Evolutionary conservation across 2,113 vertebrate species (phyloP), one percentile per base, ranked within the genome.

Genomic region (Amphiprion ocellaris): DNA sequence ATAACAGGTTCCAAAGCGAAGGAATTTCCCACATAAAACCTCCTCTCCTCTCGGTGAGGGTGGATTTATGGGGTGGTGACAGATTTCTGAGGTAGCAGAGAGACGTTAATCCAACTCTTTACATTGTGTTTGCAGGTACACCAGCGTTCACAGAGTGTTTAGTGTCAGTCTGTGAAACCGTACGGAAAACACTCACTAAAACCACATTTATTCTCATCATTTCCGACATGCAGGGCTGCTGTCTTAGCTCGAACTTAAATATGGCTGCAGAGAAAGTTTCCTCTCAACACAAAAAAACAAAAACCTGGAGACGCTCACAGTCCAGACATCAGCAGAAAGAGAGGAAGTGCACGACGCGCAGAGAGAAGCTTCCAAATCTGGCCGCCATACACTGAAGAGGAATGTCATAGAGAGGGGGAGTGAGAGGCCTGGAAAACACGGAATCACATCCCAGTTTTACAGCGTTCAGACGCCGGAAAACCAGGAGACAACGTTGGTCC

Each of bases 341-440:
- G 82, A 92, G 89, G 89, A 93, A 90, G 90, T 79, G 76, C 84
- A 52, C 68, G 44, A 72, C 59, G 83, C 21, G 69, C 62, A 52
- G 83, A 71, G 52, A 87, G 79, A 74, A 81, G 83, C 84, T 81
- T 90, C 88, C 71, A 87, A 89, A 90, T 84, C 83, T 91, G 90
- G 86, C 77, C 61, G 24, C 77, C 87, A 86, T 86, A 87, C 77
- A 88, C 60, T 82, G 47, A 79, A 17, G 19, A 21, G 86, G 87
- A 92, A 91, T 87, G 84, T 68, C 53, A 73, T 39, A 47, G 79
- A 41, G 83, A 74, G 79, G 65, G 83, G 81, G 87, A 81, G 75
- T 75, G 70, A 69, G 21, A 59, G 81, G 72, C 17, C 86, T 87
- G 82, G 79, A 87, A 90, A 87, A 89, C 86, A 85, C 70, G 68